These are phyloP conservation scores for Scrobipalpa costella DNA, from an alignment of 2,888 invertebrate species.

Conservation along the genomic window DNA sequence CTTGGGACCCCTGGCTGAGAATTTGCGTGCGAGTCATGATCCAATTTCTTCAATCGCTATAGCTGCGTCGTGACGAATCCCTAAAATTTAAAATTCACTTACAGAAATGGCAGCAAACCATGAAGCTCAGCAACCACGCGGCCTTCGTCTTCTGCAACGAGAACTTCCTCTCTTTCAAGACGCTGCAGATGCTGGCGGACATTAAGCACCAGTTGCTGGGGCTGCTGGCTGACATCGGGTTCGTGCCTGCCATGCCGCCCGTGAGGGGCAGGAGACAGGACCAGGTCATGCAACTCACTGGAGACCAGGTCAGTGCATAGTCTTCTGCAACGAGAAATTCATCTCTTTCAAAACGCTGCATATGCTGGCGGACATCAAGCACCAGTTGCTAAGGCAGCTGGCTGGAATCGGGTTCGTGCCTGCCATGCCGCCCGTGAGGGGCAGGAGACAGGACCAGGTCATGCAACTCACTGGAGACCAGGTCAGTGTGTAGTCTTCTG, in stretches of 20 bases:
- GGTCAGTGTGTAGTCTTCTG: constrained; percentile 83
- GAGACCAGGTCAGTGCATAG: constrained; percentile 73
- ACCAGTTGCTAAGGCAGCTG: constrained; percentile 87
- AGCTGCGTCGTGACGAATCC: too few relatives aligned
- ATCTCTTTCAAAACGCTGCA: constrained; percentile 90
- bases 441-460: constrained; percentile 83
- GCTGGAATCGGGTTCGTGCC: constrained; percentile 91
- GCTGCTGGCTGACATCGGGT: constrained; percentile 88
- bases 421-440: constrained; percentile 79
- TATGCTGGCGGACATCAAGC: constrained; percentile 93
- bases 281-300: constrained; percentile 84
- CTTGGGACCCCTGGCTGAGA: too few relatives aligned
- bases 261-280: constrained; percentile 81
- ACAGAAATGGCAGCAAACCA: constrained; percentile 90
- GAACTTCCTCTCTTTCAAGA: constrained; percentile 91
- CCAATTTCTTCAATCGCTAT: too few relatives aligned
- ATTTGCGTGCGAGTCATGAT: too few relatives aligned
- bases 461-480: constrained; percentile 83
- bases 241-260: constrained; percentile 85
- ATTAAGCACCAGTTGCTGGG: constrained; percentile 92
- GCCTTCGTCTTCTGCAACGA: constrained; percentile 90
- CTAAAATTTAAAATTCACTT: constrained; percentile 16
- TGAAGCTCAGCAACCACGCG: constrained; percentile 84
- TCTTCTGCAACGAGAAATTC: constrained; percentile 91
- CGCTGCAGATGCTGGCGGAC: constrained; percentile 91